phyloP scores from a whole-genome alignment of 2,888 invertebrate genomes.

The Myathropa florea region DNA sequence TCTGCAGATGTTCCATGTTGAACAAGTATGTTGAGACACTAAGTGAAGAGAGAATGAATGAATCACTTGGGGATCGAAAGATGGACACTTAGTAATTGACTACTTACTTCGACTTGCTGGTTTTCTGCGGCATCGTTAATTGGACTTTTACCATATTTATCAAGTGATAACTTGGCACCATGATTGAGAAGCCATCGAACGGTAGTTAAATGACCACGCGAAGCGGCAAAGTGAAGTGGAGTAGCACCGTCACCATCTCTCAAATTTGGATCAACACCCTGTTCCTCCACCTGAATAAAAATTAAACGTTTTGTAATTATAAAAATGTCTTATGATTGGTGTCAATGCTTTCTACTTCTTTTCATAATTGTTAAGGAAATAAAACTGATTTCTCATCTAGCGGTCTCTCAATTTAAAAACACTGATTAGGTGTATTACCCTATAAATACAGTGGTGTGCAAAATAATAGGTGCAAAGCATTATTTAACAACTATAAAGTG shows the following conservation, averaged over 20 bases:
- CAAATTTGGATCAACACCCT: constrained; percentile 91
- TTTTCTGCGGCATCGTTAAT: constrained; percentile 96
- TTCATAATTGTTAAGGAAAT: not conserved
- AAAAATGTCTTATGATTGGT: not conserved
- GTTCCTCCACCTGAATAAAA: constrained; percentile 86
- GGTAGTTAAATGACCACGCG: constrained; percentile 90
- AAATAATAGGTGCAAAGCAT: too few relatives aligned
- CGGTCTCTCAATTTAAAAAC: too few relatives aligned
- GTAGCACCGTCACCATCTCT: constrained; percentile 94
- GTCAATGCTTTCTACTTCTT: not conserved
- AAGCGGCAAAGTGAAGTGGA: constrained; percentile 93
- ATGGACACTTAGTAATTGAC: not conserved
- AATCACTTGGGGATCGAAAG: not conserved
- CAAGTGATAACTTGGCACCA: constrained; percentile 90
- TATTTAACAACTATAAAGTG: too few relatives aligned
- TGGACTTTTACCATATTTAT: constrained; percentile 94
- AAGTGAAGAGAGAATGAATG: constrained; percentile 69
- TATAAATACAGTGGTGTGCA: too few relatives aligned
- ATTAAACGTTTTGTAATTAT: not conserved
- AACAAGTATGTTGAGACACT: constrained; percentile 91
- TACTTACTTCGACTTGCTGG: constrained; percentile 90
- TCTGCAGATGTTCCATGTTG: constrained; percentile 89
- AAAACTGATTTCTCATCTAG: too few relatives aligned
- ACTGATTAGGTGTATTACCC: too few relatives aligned
- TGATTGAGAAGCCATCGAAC: constrained; percentile 92